A percentile compares a stretch with the other conserved stretches of the same genome.
These are phyloP conservation scores for Ips nitidus DNA, from an alignment of 1,140 invertebrate genomes.

Conservation along the genomic window DNA sequence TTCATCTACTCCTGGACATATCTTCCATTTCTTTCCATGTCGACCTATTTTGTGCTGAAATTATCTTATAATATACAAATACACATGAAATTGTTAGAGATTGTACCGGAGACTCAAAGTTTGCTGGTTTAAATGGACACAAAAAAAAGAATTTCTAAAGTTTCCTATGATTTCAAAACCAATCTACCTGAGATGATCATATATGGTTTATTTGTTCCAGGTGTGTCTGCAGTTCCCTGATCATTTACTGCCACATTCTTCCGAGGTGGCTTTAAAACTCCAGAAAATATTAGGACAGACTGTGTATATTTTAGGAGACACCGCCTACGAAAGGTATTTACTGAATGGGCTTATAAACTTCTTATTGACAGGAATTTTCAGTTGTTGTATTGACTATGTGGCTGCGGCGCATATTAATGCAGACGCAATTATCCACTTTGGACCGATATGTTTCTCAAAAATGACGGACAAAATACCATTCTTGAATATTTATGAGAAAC, in stretches of 20 bases:
- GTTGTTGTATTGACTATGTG: slow-evolving; percentile 93
- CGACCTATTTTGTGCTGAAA: too few relatives aligned
- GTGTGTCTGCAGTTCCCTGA: slow-evolving; percentile 93
- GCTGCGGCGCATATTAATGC: slow-evolving; percentile 83
- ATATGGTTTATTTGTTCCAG: too few relatives aligned
- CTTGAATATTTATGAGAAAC: slow-evolving; percentile 69
- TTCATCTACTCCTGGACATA: too few relatives aligned
- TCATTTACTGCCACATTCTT: slow-evolving; percentile 69
- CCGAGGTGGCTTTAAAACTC: slow-evolving; percentile 66
- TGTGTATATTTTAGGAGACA: slow-evolving; percentile 86
- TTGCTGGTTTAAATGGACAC: too few relatives aligned
- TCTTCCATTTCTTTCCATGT: too few relatives aligned
- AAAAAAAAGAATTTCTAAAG: too few relatives aligned
- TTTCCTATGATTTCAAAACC: too few relatives aligned
- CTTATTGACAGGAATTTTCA: too few relatives aligned
- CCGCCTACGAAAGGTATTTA: slow-evolving; percentile 84
- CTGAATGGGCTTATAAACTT: neutral
- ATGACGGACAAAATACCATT: slow-evolving; percentile 69
- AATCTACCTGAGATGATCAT: too few relatives aligned
- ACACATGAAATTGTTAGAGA: too few relatives aligned
- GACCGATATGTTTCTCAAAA: slow-evolving; percentile 80
- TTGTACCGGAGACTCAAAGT: too few relatives aligned
- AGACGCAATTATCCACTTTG: slow-evolving; percentile 89
- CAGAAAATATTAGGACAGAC: slow-evolving; percentile 60
- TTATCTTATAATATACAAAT: too few relatives aligned